Conservation (phyloP, 2,113 vertebrate species). For the Leuciscus idus region DNA sequence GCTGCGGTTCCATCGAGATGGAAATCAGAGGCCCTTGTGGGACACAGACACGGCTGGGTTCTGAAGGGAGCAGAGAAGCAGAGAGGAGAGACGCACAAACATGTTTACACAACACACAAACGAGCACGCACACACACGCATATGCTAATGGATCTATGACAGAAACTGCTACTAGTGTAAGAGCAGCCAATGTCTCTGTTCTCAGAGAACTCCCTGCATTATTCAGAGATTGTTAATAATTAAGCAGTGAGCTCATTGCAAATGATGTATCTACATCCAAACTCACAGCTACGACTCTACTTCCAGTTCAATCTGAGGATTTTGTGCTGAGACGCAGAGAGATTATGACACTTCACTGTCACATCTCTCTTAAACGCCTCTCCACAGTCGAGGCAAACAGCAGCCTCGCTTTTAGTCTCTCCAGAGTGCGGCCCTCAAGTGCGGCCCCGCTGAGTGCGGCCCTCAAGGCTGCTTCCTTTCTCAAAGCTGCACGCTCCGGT, state of each 20-base stretch:
- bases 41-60: conserved; percentile 35
- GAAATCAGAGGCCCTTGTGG: conserved; percentile 44
- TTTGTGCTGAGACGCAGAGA: conserved; percentile 12
- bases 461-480: conserved; percentile 3
- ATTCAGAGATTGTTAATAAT: conserved; percentile 56
- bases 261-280: conserved; percentile 49
- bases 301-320: conserved; percentile 27
- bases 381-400: conserved; percentile 7
- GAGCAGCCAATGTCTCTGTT: conserved; percentile 42
- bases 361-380: conserved; percentile 9
- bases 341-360: conserved; percentile 33
- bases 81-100: conserved; percentile 18
- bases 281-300: conserved; percentile 22
- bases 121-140: conserved; percentile 9
- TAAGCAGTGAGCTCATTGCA: conserved; percentile 47
- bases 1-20: conserved; percentile 22
- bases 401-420: background rate
- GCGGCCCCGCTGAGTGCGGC: background rate
- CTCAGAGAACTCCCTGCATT: conserved; percentile 44
- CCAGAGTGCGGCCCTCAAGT: background rate
- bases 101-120: conserved; percentile 24
- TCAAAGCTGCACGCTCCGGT: background rate
- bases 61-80: conserved; percentile 44
- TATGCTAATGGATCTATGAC: conserved; percentile 36
- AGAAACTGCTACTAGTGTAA: conserved; percentile 41